Conservation (phyloP, 2,797 vertebrate species). For the Harpagifer antarcticus region DNA sequence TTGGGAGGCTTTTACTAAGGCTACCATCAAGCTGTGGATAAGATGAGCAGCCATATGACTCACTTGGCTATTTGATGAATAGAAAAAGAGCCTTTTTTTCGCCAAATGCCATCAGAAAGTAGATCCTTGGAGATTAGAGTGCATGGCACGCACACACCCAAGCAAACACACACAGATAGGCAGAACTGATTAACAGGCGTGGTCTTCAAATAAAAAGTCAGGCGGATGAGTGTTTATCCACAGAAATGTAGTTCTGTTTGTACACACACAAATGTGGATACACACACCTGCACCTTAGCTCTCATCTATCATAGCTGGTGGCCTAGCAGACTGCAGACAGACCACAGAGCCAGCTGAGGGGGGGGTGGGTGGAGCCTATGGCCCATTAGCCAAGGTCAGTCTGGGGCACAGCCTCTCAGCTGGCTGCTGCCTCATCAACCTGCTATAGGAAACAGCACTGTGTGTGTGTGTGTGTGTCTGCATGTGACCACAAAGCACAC, state of each 20-base stretch:
- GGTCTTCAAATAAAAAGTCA: conserved; percentile 39
- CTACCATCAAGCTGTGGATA: conserved; percentile 50
- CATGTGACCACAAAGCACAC: conserved; percentile 45
- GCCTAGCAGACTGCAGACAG: conserved; percentile 58
- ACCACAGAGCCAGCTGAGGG: conserved; percentile 54
- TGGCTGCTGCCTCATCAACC: conserved; percentile 72
- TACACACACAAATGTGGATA: conserved; percentile 11
- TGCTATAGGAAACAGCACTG: conserved; percentile 47
- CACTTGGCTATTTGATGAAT: conserved; percentile 49
- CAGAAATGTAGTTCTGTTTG: conserved; percentile 29
- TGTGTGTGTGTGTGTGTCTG: conserved; percentile 34
- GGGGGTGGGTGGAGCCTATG: conserved; percentile 63
- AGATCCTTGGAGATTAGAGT: conserved; percentile 44
- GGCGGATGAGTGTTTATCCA: conserved; percentile 37
- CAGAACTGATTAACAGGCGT: conserved; percentile 24
- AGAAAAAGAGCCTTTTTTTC: conserved; percentile 29
- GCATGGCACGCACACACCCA: background rate
- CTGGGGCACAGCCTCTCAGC: conserved; percentile 65
- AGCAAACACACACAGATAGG: conserved; percentile 14
- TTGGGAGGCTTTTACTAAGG: conserved; percentile 53
- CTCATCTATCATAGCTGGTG: conserved; percentile 40
- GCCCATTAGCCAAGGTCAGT: conserved; percentile 84
- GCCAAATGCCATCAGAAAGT: conserved; percentile 44
- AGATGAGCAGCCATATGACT: conserved; percentile 63
- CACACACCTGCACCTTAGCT: conserved; percentile 42